phyloP scores from a whole-genome alignment of 2,797 vertebrate species.

The Macropus fuliginosus region DNA sequence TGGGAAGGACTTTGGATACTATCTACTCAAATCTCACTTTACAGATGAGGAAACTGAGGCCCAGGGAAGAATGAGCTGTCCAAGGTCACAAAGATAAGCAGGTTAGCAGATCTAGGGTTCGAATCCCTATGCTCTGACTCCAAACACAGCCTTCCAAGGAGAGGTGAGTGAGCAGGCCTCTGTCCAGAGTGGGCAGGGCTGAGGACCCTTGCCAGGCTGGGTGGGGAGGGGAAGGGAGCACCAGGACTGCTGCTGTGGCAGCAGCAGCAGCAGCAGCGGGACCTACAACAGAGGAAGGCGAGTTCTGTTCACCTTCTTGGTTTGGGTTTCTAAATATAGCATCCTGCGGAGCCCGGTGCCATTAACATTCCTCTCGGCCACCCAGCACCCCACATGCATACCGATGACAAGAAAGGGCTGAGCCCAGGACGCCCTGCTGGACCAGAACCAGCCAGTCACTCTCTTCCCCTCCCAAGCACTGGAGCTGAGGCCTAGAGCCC shows the following conservation, averaged over 20 bases:
- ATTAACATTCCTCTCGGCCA: slow-evolving; percentile 79
- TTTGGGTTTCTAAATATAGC: slow-evolving; percentile 82
- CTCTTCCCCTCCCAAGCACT: neutral
- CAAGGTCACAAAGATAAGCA: neutral
- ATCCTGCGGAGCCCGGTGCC: slow-evolving; percentile 56
- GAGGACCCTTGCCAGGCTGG: neutral
- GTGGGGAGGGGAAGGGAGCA: neutral
- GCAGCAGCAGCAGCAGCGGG: neutral
- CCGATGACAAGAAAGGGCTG: slow-evolving; percentile 43
- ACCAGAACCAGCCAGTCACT: neutral
- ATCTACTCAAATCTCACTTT: neutral
- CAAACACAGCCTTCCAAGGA: neutral
- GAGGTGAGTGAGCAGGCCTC: neutral
- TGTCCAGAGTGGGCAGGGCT: neutral
- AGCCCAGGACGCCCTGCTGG: neutral
- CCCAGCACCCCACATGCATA: slow-evolving; percentile 39
- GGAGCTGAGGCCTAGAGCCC: neutral
- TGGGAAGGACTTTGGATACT: neutral
- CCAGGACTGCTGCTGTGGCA: neutral
- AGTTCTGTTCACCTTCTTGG: slow-evolving; percentile 79
- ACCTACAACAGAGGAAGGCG: slow-evolving; percentile 71
- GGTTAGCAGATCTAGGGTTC: neutral
- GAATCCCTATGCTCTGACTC: neutral
- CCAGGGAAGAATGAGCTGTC: neutral
- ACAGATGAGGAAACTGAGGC: neutral